Conservation (phyloP, 92 coral and sea anemone genomes). For the Hydrozoanthus gracilis region DNA sequence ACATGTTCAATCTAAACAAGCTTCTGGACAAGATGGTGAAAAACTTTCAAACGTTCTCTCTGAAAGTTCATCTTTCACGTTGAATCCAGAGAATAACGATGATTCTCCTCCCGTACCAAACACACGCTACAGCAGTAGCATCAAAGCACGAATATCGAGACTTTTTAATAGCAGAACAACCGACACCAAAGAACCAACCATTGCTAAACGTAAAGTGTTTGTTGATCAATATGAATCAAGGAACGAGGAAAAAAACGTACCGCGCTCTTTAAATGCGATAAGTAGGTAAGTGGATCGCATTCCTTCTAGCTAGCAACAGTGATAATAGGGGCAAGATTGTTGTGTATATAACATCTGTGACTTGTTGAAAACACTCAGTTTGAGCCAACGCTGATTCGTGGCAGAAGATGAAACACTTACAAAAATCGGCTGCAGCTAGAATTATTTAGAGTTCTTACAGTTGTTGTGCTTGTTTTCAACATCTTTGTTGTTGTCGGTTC, state of each 20-base stretch:
- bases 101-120: conserved; percentile 59
- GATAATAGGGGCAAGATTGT: too few relatives aligned
- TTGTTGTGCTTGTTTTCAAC: too few relatives aligned
- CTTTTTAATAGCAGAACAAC: conserved; percentile 71
- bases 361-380: too few relatives aligned
- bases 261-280: not conserved
- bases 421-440: too few relatives aligned
- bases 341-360: too few relatives aligned
- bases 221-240: not conserved
- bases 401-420: too few relatives aligned
- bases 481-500: too few relatives aligned
- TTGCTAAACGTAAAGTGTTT: not conserved
- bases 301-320: not conserved
- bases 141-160: conserved; percentile 80
- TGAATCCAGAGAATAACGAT: not conserved
- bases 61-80: not conserved
- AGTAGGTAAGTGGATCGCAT: conserved; percentile 4
- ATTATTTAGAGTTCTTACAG: too few relatives aligned
- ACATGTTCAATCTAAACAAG: not conserved
- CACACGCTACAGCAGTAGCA: conserved; percentile 75
- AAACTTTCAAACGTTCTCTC: not conserved
- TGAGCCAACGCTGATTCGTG: too few relatives aligned
- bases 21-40: not conserved
- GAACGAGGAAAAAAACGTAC: not conserved
- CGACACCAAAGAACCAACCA: not conserved